Evolutionary conservation across 2,888 invertebrate genomes (phyloP), one percentile per base, ranked within the genome.

Genomic region (Catocala fraxini): DNA sequence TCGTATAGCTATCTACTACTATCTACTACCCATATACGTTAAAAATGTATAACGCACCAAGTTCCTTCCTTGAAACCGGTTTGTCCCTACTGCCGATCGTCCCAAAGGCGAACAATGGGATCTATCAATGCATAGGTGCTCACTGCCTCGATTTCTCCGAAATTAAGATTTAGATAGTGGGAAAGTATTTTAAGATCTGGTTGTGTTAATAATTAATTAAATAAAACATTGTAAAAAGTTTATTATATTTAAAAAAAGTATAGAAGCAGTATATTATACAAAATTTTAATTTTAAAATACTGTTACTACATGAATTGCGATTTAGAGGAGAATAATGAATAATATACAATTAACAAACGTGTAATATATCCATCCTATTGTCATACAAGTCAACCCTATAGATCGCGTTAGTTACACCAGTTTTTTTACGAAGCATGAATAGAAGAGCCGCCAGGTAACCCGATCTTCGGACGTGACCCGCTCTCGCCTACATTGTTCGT

Each of bases 381-480:
- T 52, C 25, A 46, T 33, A 43, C 43, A 42, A 10, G n/a, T 11
- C 62, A 71, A 56, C 68, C 74, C 74, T 71, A 71, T 53, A 73
- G 54, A 64, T 54, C 61, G 59, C 74, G 82, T 81, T 84, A 76
- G 83, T 84, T 85, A 85, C 75, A 74, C 72, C 79, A 56, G 81
- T 86, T 87, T 86, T 73, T 84, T 82, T 80, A 74, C 71, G 68
- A 78, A 80, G 73, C 82, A 75, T 85, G 84, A 88, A 88, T 84
- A 86, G 83, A 67, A 84, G 73, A 81, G 81, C 85, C 78, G 78
- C 67, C 61, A 69, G 85, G 89, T 87, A 89, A 89, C 85, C 72
- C 75, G 84, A 89, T 86, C 81, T 75, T 79, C 65, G 80, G 77
- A 86, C 85, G 82, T 87, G 87, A 87, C 85, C 83, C 80, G 77